Evolutionary conservation across 2,888 invertebrate species (phyloP), one percentile per base, ranked within the genome.

Genomic region (Marasmarcha lunaedactyla): DNA sequence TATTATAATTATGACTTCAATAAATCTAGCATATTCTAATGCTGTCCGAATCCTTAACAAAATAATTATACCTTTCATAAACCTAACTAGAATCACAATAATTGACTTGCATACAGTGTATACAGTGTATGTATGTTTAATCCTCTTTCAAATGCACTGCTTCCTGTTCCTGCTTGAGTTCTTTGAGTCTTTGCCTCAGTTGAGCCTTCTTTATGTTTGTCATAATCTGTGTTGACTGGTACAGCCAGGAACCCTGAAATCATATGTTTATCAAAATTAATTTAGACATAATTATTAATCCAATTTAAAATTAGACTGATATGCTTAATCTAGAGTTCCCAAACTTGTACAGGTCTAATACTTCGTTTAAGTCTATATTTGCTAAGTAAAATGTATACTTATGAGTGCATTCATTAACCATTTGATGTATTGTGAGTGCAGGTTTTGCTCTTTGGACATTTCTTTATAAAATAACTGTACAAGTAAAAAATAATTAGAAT

Each of bases 191-290:
- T 54, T 91, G 90, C 51, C 88, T 85, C 14, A 94, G 67, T 60
- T 94, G 94, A 1, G 94, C 93, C 51, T 88, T 88, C 72, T 94
- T 94, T 47, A 95, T 64, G 55, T 91, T 92, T 14, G 91, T 89
- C 92, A 95, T 94, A 53, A 95, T 78, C 66, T 93, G 91, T 38
- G 94, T 94, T 0, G 95, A 94, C 56, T 91, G 93, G 70, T 93
- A 94, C 41, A 96, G 74, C 95, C 95, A 96, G 48, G 92, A 91
- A 40, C 94, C 93, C 94, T 95, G 71, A 11, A 84, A 83, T 48
- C 4, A 27, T 7, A 36, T 36, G 3, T 20, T 20, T 20, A 20
- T 14, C 9, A 15, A 35, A 14, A 36, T 14, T 15, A 36, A 15
- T n/a, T n/a, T n/a, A n/a, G n/a, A n/a, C n/a, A n/a, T n/a, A n/a